Conservation (phyloP, 2,797 vertebrate genomes). For the Poeciliopsis infans region DNA sequence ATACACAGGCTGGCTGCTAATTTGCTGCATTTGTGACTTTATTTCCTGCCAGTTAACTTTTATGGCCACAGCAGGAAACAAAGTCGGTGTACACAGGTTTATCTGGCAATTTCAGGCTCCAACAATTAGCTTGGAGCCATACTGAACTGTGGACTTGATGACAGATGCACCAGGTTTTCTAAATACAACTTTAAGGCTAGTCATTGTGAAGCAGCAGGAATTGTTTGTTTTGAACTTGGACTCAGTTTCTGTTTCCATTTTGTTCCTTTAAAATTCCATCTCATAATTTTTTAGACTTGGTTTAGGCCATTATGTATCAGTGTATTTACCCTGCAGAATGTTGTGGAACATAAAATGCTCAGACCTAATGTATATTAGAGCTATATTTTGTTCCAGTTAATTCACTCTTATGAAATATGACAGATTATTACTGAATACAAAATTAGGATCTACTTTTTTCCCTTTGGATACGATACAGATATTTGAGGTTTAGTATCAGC, state of each 20-base stretch:
- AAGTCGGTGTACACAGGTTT: constrained; percentile 3
- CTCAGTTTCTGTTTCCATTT: not conserved
- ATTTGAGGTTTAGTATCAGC: no score
- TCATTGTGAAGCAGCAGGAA: not conserved
- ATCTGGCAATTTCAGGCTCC: constrained; percentile 1
- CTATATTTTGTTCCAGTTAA: not conserved
- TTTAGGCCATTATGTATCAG: not conserved
- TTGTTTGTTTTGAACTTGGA: not conserved
- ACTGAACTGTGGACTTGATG: not conserved
- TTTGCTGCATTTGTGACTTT: constrained; percentile 8
- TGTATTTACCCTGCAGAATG: not conserved
- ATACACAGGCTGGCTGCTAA: constrained; percentile 13
- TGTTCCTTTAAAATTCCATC: not conserved
- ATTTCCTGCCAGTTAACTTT: constrained; percentile 22
- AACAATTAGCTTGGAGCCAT: constrained; percentile 2
- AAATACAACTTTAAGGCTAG: not conserved
- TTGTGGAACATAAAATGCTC: not conserved
- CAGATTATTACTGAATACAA: not conserved
- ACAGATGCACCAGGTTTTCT: not conserved
- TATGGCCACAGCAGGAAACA: constrained; percentile 11
- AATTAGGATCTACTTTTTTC: not conserved
- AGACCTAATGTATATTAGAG: not conserved
- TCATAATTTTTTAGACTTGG: not conserved
- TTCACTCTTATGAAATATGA: not conserved
- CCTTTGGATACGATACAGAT: no score